phyloP scores from a whole-genome alignment of 2,113 vertebrate genomes.

The Tragelaphus strepsiceros region DNA sequence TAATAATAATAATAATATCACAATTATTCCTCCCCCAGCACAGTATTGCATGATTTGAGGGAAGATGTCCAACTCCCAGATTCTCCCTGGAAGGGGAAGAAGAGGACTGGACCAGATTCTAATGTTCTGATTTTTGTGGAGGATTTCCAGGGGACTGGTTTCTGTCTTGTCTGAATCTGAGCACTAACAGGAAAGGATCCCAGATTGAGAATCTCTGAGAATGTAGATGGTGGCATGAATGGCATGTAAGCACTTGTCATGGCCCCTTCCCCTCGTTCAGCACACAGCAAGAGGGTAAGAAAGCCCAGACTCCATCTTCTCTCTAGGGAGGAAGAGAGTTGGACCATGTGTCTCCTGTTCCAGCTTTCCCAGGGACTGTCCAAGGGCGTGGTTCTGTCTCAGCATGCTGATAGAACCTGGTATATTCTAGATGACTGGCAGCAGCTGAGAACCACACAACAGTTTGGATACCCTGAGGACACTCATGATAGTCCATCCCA shows the following conservation, averaged over 20 bases:
- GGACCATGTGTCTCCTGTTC: background rate
- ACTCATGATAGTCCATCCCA: background rate
- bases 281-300: background rate
- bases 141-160: background rate
- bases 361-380: background rate
- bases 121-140: background rate
- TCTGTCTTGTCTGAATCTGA: background rate
- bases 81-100: background rate
- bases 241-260: background rate
- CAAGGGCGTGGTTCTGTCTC: background rate
- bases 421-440: background rate
- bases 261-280: background rate
- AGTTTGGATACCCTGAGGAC: background rate
- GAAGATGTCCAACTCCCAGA: background rate
- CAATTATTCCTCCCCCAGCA: background rate
- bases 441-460: background rate
- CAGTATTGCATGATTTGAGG: background rate
- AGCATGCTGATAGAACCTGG: background rate
- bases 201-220: background rate
- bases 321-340: background rate
- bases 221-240: background rate
- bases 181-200: background rate
- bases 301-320: background rate
- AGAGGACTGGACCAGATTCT: background rate
- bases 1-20: too few species aligned